Evolutionary conservation across 2,797 vertebrate species (phyloP).

Genomic region (Mormyrops attenuatus): DNA sequence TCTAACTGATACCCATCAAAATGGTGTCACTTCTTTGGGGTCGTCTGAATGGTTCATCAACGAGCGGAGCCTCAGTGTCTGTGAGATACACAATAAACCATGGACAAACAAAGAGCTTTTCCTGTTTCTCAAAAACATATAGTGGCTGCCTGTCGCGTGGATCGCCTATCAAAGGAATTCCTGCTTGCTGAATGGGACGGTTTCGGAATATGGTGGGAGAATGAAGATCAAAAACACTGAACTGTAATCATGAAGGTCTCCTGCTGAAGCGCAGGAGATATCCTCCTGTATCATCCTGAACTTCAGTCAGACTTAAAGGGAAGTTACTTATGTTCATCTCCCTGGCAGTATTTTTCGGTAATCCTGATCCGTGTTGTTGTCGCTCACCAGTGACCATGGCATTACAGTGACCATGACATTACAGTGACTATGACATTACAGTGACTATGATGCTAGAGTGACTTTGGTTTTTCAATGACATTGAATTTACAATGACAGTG

Average conservation of each 20-base stretch:
- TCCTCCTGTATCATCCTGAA: background rate
- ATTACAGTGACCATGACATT: background rate
- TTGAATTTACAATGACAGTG: background rate
- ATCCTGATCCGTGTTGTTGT: background rate
- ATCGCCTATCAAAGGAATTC: conserved; percentile 9
- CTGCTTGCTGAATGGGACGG: background rate
- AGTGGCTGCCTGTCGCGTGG: conserved; percentile 26
- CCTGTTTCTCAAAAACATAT: conserved; percentile 31
- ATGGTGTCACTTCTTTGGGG: conserved; percentile 35
- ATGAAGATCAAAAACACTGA: background rate
- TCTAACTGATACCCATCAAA: conserved; percentile 40
- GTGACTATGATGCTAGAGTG: background rate
- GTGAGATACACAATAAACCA: conserved; percentile 34
- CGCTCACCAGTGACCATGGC: background rate
- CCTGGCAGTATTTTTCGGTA: background rate
- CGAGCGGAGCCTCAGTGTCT: conserved; percentile 40
- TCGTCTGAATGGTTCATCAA: conserved; percentile 29
- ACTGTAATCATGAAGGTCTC: conserved; percentile 8
- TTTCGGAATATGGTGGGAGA: background rate
- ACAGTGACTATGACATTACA: background rate
- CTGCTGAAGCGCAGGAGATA: background rate
- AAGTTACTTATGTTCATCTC: background rate
- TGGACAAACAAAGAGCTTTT: conserved; percentile 27
- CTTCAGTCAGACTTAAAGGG: background rate
- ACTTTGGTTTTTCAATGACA: background rate